Evolutionary conservation across 1,140 invertebrate genomes (phyloP).

Genomic region (Drosophila pseudoobscura): DNA sequence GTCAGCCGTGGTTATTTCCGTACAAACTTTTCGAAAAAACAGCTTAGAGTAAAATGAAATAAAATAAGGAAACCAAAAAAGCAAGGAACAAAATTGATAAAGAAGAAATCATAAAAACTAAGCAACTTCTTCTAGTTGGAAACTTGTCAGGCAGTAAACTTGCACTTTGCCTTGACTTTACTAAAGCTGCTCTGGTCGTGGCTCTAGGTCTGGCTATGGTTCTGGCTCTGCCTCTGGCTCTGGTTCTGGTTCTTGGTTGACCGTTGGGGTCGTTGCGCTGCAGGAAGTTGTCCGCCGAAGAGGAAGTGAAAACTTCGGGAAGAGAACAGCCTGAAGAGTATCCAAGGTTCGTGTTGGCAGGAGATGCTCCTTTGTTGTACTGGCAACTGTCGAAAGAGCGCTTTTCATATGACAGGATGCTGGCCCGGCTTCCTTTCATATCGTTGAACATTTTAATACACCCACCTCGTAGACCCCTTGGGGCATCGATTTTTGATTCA

Average conservation of each 20-base stretch:
- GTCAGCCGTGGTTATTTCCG: constrained; percentile 2
- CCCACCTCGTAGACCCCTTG: neutral
- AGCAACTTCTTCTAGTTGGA: constrained; percentile 31
- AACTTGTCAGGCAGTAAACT: constrained; percentile 49
- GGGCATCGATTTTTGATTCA: constrained; percentile 34
- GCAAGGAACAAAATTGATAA: constrained; percentile 25
- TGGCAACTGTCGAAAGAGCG: constrained; percentile 30
- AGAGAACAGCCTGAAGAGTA: neutral
- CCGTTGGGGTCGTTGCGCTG: constrained; percentile 9
- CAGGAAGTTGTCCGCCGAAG: constrained; percentile 1
- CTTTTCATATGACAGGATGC: constrained; percentile 32
- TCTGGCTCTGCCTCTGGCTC: neutral
- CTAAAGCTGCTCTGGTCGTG: neutral
- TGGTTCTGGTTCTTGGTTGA: neutral
- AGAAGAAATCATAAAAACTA: constrained; percentile 30
- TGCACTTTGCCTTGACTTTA: constrained; percentile 26
- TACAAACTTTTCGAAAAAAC: constrained; percentile 21
- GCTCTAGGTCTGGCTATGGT: too few relatives aligned
- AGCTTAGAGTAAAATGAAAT: constrained; percentile 18
- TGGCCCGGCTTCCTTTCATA: constrained; percentile 14
- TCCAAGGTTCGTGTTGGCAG: neutral
- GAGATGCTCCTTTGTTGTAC: constrained; percentile 19
- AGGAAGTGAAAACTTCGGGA: neutral
- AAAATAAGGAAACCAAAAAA: constrained; percentile 17
- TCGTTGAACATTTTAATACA: neutral